phyloP scores from a whole-genome alignment of 2,797 vertebrate genomes.

The Falco peregrinus region DNA sequence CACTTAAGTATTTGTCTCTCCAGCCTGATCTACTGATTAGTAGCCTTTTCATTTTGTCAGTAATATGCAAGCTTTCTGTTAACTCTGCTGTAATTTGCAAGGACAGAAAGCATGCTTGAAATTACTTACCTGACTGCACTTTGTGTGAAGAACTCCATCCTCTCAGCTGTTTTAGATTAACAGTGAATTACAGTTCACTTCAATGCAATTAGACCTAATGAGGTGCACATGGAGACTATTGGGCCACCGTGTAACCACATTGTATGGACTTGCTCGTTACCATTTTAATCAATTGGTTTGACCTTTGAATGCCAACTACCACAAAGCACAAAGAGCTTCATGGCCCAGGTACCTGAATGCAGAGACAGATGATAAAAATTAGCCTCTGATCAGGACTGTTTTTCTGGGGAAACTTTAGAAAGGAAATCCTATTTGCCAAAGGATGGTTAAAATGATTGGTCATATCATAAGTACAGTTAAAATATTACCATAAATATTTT shows the following conservation, averaged over 20 bases:
- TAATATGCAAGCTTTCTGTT: slow-evolving; percentile 27
- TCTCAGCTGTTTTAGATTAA: slow-evolving; percentile 67
- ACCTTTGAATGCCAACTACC: slow-evolving; percentile 34
- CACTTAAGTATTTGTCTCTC: not conserved
- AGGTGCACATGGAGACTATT: slow-evolving; percentile 35
- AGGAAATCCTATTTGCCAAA: not conserved
- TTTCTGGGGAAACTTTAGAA: not conserved
- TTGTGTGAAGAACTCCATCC: slow-evolving; percentile 31
- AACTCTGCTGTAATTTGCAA: slow-evolving; percentile 41
- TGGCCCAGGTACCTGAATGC: not conserved
- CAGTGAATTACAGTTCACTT: slow-evolving; percentile 64
- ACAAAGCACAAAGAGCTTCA: not conserved
- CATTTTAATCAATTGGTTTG: slow-evolving; percentile 62
- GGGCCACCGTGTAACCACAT: slow-evolving; percentile 36
- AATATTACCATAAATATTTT: not conserved
- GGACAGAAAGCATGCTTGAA: slow-evolving; percentile 46
- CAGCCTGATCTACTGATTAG: not conserved
- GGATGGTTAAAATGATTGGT: not conserved
- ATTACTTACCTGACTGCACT: slow-evolving; percentile 58
- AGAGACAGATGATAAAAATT: not conserved
- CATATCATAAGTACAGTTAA: not conserved
- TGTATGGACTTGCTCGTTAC: slow-evolving; percentile 27
- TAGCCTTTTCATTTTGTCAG: slow-evolving; percentile 5
- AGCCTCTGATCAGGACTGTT: not conserved
- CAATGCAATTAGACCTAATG: slow-evolving; percentile 66